These are phyloP conservation scores for Tychaedon coryphoeus DNA, from an alignment of 2,113 vertebrate genomes.

Conservation along the genomic window DNA sequence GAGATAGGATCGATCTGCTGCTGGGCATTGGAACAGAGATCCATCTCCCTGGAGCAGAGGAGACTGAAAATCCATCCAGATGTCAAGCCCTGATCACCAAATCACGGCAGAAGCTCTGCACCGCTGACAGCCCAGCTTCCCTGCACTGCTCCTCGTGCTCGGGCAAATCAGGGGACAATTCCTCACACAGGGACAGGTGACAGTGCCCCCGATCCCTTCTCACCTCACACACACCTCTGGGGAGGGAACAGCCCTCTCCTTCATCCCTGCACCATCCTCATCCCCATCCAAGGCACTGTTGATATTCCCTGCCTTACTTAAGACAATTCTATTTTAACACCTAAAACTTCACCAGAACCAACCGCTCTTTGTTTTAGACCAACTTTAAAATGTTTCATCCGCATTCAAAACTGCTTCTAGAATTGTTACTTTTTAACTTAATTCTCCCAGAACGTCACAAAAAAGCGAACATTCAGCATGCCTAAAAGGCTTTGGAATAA, in stretches of 20 bases:
- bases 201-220: neutral
- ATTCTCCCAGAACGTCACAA: neutral
- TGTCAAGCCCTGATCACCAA: neutral
- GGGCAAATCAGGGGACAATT: neutral
- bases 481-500: neutral
- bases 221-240: neutral
- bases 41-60: neutral
- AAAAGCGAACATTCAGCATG: neutral
- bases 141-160: neutral
- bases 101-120: neutral
- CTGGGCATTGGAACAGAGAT: neutral
- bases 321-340: neutral
- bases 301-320: neutral
- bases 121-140: accelerated
- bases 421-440: neutral
- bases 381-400: neutral
- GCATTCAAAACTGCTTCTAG: neutral
- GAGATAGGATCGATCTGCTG: constrained; percentile 6
- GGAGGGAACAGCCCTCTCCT: neutral
- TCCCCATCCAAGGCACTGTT: accelerated
- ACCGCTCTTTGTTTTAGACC: neutral
- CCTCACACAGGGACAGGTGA: neutral
- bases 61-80: constrained; percentile 27
- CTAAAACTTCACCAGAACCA: neutral
- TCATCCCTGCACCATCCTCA: neutral